Evolutionary conservation across 2,888 invertebrate genomes (phyloP).

Genomic region (Priocnemis perturbator): DNA sequence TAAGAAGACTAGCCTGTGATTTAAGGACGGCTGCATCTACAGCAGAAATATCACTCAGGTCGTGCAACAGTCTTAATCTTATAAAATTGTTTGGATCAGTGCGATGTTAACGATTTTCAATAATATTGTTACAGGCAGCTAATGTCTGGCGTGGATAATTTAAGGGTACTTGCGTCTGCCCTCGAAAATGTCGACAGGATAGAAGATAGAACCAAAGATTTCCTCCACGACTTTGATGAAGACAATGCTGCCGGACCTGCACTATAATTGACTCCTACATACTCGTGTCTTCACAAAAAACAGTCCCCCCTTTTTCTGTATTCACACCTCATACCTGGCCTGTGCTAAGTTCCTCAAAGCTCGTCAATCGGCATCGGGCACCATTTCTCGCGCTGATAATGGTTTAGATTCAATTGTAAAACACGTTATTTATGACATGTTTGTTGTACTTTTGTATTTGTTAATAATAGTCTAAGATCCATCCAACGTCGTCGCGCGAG

Average conservation of each 20-base stretch:
- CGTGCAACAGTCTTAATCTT: constrained; percentile 26
- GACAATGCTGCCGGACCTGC: constrained; percentile 77
- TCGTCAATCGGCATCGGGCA: constrained; percentile 28
- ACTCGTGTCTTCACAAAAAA: constrained; percentile 37
- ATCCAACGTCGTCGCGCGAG: constrained; percentile 15
- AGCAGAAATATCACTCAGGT: constrained; percentile 82
- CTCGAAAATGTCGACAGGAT: constrained; percentile 79
- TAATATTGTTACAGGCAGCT: constrained; percentile 77
- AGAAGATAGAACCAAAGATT: constrained; percentile 76
- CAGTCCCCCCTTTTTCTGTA: constrained; percentile 32
- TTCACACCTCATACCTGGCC: constrained; percentile 30
- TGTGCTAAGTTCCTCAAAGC: constrained; percentile 51
- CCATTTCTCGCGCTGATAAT: constrained; percentile 41
- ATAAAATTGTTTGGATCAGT: not conserved
- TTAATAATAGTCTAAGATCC: constrained; percentile 34
- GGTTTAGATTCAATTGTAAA: constrained; percentile 40
- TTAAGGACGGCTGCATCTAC: constrained; percentile 80
- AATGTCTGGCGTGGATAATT: constrained; percentile 81
- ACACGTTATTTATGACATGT: constrained; percentile 52
- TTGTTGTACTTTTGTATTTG: constrained; percentile 51
- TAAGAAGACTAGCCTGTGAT: constrained; percentile 78
- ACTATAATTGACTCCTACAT: constrained; percentile 66
- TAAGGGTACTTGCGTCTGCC: constrained; percentile 80
- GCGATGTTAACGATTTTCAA: not conserved
- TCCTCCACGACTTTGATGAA: constrained; percentile 76